Base-by-base conservation (phyloP, 2,113 vertebrate species). In the Psammodynastes pulverulentus region DNA sequence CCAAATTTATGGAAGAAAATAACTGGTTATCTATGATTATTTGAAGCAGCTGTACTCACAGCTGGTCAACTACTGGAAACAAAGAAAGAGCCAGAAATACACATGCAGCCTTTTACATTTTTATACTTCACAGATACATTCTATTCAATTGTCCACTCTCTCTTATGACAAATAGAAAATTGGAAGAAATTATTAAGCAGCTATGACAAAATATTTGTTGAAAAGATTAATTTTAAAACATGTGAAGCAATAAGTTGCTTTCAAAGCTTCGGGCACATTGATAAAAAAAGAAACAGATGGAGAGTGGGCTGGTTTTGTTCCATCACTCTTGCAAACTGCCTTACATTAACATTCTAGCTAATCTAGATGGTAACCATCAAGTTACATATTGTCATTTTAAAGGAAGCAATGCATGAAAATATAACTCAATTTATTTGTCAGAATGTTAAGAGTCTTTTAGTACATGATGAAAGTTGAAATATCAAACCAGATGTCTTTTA, bases 381-480 rank as follows among this genome's bases (percentile, higher is more conserved):
- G 54, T 46, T 85, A 54, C 4, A 92, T 3, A 12, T 79, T 58
- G 72, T 58, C 29, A 62, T 89, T 89, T 54, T 93, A 85, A 67
- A 94, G 92, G 10, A 46, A 90, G 4, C 1, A 26, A 86, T 17
- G 58, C 86, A 94, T 85, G 48, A 87, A 39, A 21, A 0, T n/a
- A n/a, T 13, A 90, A 4, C 62, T 90, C 58, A 92, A 51, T 79
- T 29, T 26, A 90, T 86, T 88, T 93, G 45, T 48, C 46, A 93
- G 94, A 95, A 93, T 54, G 45, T 21, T 1, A 2, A 2, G 92
- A 93, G 52, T 52, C 86, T 86, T 91, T 85, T 34, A 93, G 86
- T 89, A 85, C 52, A 85, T 72, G 91, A 87, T 91, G 91, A 51
- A 87, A 91, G 46, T 67, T 91, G 88, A 49, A 93, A 86, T 87